Base-by-base conservation (phyloP, 2,113 vertebrate species). In the Dicerorhinus sumatrensis region DNA sequence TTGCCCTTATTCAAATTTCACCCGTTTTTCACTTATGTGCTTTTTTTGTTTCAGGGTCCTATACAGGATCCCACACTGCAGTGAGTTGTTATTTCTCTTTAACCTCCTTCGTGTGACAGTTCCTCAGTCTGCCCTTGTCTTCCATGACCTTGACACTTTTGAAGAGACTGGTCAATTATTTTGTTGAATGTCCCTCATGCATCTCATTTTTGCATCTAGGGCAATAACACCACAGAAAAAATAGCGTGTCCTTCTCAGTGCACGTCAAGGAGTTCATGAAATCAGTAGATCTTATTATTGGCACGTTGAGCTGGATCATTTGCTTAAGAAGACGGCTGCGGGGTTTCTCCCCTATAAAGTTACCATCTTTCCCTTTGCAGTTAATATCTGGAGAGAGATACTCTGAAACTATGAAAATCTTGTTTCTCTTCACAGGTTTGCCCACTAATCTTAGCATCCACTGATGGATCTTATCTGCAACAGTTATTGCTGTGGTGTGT, bases 201-300 rank as follows among this genome's bases (percentile, higher is more conserved):
- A 90, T 69, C 48, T 95, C 8, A 77, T 83, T 87, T 95, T 73
- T 73, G n/a, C 46, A 88, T 81, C 18, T 92, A 75, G 81, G 65
- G 58, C 54, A 88, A 84, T 87, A 81, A 80, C 46, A 80, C 76
- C 25, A 80, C 48, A 69, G 18, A 25, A 33, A 86, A 65, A 60
- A 56, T 16, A 31, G 33, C 9, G 11, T 25, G 27, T 80, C 31
- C 3, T 48, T 79, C 63, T 92, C 18, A 31, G 36, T 27, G 58
- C 2, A 0, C 21, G 60, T 21, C 51, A 87, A 93, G 80, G 27
- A 58, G 69, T 63, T 83, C 54, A 20, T 6, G 27, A 72, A 72
- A 17, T 56, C 27, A 33, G 10, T 16, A 23, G 0, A 8, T 39
- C 80, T 75, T 42, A 63, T 67, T 56, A 46, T 31, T 25, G 54